Evolutionary conservation across 1,140 invertebrate species (phyloP).

Genomic region (Drosophila repletoides): DNA sequence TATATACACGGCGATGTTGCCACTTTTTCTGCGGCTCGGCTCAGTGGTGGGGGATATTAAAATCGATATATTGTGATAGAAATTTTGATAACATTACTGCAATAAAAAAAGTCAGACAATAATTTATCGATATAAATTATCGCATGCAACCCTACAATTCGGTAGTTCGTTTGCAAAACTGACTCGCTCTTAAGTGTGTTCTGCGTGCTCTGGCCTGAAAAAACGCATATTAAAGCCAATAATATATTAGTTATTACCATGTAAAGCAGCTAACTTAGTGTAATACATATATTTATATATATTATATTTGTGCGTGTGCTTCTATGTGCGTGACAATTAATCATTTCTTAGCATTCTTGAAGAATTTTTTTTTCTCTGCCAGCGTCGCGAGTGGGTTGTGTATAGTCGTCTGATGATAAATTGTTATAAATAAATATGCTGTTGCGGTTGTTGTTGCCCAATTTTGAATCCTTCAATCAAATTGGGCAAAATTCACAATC

Average conservation of each 20-base stretch:
- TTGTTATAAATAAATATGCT: constrained; percentile 45
- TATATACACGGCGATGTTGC: constrained; percentile 53
- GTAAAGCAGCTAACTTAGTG: constrained; percentile 38
- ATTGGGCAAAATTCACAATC: constrained; percentile 49
- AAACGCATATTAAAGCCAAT: constrained; percentile 46
- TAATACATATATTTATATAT: constrained; percentile 15
- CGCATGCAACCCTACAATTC: constrained; percentile 13
- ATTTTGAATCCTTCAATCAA: constrained; percentile 7
- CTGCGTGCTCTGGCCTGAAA: constrained; percentile 37
- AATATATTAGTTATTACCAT: constrained; percentile 51
- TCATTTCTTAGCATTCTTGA: no score
- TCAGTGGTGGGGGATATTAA: constrained; percentile 1
- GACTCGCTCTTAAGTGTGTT: constrained; percentile 24
- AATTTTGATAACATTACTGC: background rate
- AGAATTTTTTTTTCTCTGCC: constrained; percentile 10
- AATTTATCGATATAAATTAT: constrained; percentile 1
- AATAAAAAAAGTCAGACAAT: background rate
- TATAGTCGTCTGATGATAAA: constrained; percentile 16
- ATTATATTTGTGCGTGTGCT: constrained; percentile 18
- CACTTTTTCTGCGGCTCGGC: constrained; percentile 26
- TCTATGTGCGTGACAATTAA: constrained; percentile 17
- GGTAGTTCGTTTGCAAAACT: constrained; percentile 16
- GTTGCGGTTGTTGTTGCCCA: constrained; percentile 1
- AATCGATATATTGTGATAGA: constrained; percentile 1
- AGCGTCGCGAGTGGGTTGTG: constrained; percentile 35